phyloP scores from a whole-genome alignment of 2,888 invertebrate species.

The Prenolepis imparis region DNA sequence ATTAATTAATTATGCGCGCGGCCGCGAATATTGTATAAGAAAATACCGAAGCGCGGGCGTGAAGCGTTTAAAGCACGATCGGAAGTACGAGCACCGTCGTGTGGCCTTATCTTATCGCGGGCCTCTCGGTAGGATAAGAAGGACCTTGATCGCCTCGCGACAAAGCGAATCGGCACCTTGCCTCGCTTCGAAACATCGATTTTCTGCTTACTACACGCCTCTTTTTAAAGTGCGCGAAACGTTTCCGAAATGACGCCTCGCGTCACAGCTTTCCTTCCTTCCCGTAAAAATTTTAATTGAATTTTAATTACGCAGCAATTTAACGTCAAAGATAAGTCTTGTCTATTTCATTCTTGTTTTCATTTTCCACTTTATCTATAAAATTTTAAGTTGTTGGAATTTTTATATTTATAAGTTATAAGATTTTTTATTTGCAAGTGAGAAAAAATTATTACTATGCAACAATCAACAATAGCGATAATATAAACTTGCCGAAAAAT shows the following conservation, averaged over 20 bases:
- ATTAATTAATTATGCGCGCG: constrained; percentile 20
- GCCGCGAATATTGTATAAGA: constrained; percentile 19
- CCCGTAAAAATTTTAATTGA: neutral
- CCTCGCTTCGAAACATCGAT: constrained; percentile 45
- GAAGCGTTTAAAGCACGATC: constrained; percentile 73
- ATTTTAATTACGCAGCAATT: neutral
- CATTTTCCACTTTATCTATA: neutral
- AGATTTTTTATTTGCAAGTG: neutral
- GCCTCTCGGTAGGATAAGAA: constrained; percentile 83
- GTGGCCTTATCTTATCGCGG: constrained; percentile 83
- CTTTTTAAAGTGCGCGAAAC: neutral
- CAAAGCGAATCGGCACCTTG: constrained; percentile 79
- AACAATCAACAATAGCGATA: too few relatives aligned
- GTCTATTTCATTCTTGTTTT: neutral
- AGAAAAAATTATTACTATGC: too few relatives aligned
- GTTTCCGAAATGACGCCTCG: neutral
- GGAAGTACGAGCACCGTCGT: constrained; percentile 78
- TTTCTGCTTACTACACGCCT: constrained; percentile 26
- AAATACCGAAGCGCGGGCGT: constrained; percentile 48
- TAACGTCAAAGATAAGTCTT: neutral
- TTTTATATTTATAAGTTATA: neutral
- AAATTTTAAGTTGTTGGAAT: neutral
- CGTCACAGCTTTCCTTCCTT: neutral
- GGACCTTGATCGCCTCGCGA: constrained; percentile 83
- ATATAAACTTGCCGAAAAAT: too few relatives aligned